phyloP scores from a whole-genome alignment of 1,140 invertebrate species.

The Solen grandis region DNA sequence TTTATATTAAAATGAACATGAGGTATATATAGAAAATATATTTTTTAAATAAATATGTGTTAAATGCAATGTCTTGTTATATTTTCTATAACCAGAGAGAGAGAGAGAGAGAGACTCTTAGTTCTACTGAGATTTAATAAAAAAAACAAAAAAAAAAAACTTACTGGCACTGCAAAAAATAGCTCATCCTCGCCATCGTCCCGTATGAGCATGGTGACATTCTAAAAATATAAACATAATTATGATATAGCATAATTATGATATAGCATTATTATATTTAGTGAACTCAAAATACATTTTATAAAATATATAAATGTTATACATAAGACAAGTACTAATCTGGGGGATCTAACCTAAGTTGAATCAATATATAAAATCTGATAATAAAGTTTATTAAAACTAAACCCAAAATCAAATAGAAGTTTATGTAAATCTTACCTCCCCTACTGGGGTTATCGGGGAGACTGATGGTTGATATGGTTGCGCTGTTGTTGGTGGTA shows the following conservation, averaged over 20 bases:
- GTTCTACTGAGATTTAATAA: not conserved
- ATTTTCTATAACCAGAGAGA: not conserved
- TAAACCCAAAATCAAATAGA: no score
- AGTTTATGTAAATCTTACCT: not conserved
- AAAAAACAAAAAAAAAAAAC: not conserved
- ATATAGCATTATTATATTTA: no score
- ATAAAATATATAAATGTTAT: not conserved
- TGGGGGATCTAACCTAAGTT: not conserved
- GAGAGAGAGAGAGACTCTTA: no score
- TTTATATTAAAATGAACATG: not conserved
- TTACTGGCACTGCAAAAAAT: conserved; percentile 19
- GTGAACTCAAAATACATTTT: not conserved
- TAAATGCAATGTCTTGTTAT: not conserved
- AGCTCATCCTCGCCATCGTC: not conserved
- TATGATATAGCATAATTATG: not conserved
- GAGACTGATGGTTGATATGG: not conserved
- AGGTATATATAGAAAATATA: not conserved
- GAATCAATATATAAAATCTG: not conserved
- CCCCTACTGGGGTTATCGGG: not conserved
- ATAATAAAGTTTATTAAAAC: no score
- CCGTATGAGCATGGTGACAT: no score
- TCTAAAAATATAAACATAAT: not conserved
- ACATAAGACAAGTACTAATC: not conserved
- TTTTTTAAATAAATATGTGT: not conserved
- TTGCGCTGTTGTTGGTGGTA: not conserved